phyloP scores from a whole-genome alignment of 2,888 invertebrate species.

The Phania funesta region DNA sequence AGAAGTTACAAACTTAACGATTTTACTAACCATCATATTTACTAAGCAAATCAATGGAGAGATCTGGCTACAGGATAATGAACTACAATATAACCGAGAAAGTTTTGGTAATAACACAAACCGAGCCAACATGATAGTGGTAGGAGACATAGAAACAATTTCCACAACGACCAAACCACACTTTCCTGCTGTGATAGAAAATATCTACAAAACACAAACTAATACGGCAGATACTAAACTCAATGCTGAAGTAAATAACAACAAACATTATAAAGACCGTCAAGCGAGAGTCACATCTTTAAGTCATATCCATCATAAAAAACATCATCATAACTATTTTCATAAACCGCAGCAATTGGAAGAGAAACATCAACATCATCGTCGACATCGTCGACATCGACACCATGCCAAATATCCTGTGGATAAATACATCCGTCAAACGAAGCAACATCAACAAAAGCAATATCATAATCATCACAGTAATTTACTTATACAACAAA shows the following conservation, averaged over 20 bases:
- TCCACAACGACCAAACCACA: background rate
- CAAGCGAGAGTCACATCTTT: background rate
- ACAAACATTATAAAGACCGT: slow-evolving; percentile 13
- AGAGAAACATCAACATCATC: slow-evolving; percentile 30
- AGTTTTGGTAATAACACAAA: background rate
- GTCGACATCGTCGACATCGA: slow-evolving; percentile 18
- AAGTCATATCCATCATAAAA: background rate
- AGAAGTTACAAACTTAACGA: slow-evolving; percentile 27
- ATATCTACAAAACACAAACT: background rate
- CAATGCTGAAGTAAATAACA: background rate
- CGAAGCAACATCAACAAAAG: slow-evolving; percentile 28
- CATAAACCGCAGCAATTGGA: slow-evolving; percentile 32
- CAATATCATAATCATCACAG: slow-evolving; percentile 18
- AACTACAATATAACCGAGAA: background rate
- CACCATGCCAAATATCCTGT: slow-evolving; percentile 28
- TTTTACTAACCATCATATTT: slow-evolving; percentile 53
- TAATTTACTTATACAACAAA: slow-evolving; percentile 19
- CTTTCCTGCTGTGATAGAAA: background rate
- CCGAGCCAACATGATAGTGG: slow-evolving; percentile 13
- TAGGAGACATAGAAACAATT: slow-evolving; percentile 55
- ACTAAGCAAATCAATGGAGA: slow-evolving; percentile 23
- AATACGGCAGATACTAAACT: background rate
- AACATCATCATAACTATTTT: slow-evolving; percentile 11
- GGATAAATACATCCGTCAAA: slow-evolving; percentile 34
- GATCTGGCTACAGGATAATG: slow-evolving; percentile 11